Evolutionary conservation across 2,888 invertebrate species (phyloP).

Genomic region (Terebella lapidaria): DNA sequence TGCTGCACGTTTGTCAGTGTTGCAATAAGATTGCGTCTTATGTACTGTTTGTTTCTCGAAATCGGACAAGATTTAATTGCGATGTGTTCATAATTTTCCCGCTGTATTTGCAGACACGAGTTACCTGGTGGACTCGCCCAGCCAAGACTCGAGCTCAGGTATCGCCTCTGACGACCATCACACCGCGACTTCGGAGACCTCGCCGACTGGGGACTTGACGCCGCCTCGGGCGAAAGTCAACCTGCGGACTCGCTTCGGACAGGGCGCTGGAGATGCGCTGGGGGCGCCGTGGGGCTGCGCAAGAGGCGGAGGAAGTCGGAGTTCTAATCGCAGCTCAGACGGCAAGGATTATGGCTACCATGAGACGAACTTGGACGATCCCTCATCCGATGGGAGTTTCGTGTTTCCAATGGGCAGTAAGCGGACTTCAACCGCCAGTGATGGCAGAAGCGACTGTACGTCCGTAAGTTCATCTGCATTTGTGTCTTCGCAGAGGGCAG

Average conservation of each 20-base stretch:
- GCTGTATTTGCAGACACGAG: neutral
- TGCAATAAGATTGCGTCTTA: too few species aligned
- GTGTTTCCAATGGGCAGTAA: neutral
- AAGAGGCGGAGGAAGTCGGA: neutral
- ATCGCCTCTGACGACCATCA: slow-evolving; percentile 39
- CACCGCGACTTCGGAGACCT: slow-evolving; percentile 5
- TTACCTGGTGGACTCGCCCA: neutral
- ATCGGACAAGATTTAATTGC: too few species aligned
- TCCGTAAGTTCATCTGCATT: neutral
- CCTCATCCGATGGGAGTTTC: neutral
- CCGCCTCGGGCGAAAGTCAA: neutral
- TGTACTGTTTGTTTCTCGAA: too few species aligned
- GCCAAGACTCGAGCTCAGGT: slow-evolving; percentile 48
- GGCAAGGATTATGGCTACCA: neutral
- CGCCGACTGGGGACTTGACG: slow-evolving; percentile 3
- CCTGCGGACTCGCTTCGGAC: neutral
- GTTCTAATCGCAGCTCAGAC: neutral
- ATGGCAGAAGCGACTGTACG: too few species aligned
- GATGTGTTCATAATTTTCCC: neutral
- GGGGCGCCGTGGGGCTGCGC: neutral
- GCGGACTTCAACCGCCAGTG: neutral
- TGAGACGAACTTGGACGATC: slow-evolving; percentile 3
- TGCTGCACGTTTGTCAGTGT: too few species aligned
- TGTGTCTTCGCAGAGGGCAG: too few species aligned
- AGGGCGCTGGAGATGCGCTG: neutral